Percentiles rank a stretch among this genome's conserved stretches.
These are phyloP conservation scores for Oenanthe oenanthe DNA, from an alignment of 2,113 vertebrate genomes.

Conservation along the genomic window DNA sequence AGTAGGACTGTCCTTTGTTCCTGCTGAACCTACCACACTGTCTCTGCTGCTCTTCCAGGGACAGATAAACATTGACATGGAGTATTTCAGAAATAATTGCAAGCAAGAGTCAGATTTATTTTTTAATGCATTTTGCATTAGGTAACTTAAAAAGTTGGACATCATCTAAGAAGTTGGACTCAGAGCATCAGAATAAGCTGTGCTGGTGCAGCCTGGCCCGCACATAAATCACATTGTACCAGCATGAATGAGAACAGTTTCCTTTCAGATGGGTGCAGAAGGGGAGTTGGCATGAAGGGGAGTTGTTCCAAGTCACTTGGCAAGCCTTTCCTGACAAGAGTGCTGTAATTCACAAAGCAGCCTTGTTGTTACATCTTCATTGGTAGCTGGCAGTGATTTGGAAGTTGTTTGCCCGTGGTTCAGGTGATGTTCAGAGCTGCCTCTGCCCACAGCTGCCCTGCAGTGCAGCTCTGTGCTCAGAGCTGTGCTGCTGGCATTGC, in stretches of 20 bases:
- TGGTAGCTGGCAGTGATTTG: background rate
- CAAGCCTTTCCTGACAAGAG: background rate
- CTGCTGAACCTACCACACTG: background rate
- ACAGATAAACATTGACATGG: background rate
- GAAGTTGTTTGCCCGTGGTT: background rate
- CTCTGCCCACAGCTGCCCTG: background rate
- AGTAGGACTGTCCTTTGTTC: background rate
- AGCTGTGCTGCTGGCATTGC: background rate
- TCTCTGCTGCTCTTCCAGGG: background rate
- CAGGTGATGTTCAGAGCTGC: background rate
- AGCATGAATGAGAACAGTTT: background rate
- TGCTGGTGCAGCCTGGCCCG: rapidly evolving
- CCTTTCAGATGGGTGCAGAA: background rate
- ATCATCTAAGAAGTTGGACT: background rate
- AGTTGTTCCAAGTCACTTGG: background rate
- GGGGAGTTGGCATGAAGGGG: background rate
- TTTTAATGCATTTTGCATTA: background rate
- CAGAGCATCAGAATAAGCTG: background rate
- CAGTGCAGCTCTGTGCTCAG: background rate
- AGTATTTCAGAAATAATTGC: background rate
- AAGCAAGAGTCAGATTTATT: background rate
- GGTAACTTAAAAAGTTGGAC: background rate
- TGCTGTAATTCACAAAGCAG: background rate
- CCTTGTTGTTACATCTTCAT: background rate
- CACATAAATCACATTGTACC: background rate